phyloP scores from a whole-genome alignment of 1,140 invertebrate species.

The Drosophila parabipectinata region DNA sequence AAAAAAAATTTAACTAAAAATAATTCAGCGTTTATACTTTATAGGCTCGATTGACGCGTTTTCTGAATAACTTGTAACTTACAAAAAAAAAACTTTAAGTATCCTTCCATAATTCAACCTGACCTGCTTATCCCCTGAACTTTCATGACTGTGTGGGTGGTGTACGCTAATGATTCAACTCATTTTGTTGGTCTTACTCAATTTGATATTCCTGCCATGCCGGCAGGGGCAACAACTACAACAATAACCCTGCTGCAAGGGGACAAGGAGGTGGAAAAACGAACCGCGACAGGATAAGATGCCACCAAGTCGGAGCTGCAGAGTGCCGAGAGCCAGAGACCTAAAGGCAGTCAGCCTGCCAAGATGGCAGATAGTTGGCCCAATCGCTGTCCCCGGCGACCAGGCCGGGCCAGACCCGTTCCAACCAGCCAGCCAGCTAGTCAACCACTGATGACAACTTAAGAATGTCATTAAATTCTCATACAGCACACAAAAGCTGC shows the following conservation, averaged over 20 bases:
- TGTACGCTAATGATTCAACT: constrained; percentile 79
- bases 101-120: not conserved
- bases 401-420: constrained; percentile 28
- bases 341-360: constrained; percentile 46
- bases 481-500: constrained; percentile 79
- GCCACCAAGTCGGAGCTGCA: constrained; percentile 46
- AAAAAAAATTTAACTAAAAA: not conserved
- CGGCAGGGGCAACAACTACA: constrained; percentile 20
- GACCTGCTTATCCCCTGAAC: constrained; percentile 2
- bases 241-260: not conserved
- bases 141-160: constrained; percentile 27
- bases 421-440: constrained; percentile 33
- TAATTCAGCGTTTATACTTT: not conserved
- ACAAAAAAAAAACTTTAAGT: not conserved
- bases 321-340: constrained; percentile 2
- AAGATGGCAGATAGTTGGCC: constrained; percentile 56
- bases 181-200: constrained; percentile 78
- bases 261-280: constrained; percentile 7
- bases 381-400: constrained; percentile 51
- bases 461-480: constrained; percentile 82
- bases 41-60: too few relatives aligned
- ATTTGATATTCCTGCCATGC: constrained; percentile 72
- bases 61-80: not conserved
- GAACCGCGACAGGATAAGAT: constrained; percentile 66
- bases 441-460: constrained; percentile 78